Base-by-base conservation (phyloP, 1,140 invertebrate species). In the Aphelenchoides besseyi region DNA sequence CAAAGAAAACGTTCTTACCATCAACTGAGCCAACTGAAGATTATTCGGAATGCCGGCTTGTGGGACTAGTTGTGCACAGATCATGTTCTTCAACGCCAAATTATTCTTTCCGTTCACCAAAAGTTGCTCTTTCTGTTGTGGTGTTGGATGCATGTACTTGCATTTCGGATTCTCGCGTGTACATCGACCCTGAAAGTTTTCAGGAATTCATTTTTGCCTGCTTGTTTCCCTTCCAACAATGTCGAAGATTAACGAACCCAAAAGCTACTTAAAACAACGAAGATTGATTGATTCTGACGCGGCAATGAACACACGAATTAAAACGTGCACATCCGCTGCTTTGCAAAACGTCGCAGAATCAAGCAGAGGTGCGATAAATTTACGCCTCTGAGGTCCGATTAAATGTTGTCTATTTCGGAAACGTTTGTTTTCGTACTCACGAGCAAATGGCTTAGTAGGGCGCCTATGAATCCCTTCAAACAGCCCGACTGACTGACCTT, bases 51-150 rank as follows among this genome's bases (percentile, higher is more conserved):
- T 35, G n/a, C 67, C 74, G 16, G 33, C 63, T 23, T 71, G 37
- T 36, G 68, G 68, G 16, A 57, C 63, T 28, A 80, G 64, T 54
- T 83, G 81, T 12, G 75, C 68, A n/a, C 62, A 76, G 30, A 83
- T 54, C 35, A 83, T 62, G 61, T 82, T 85, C 62, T 97, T 97
- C 85, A 98, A 87, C 74, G 95, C 95, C 86, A 99, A 89, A 88
- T 98, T 96, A 89, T 99, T 98, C 82, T 95, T 90, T 71, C 97
- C 97, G 88, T 98, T 99, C 89, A 98, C 97, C 85, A 99, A 89
- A 84, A 99, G 89, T 88, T 98, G 96, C 88, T 99, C 96, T 5
- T 72, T 70, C 30, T 16, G 23, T 23, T 16, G 29, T 74, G 95
- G 95, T 12, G 63, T 12, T 2, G 63, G 63, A 89, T 98, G 96